Percentiles rank a stretch among this genome's conserved stretches.
Conservation (phyloP, 1,140 invertebrate species). For the Drosophila tani region DNA sequence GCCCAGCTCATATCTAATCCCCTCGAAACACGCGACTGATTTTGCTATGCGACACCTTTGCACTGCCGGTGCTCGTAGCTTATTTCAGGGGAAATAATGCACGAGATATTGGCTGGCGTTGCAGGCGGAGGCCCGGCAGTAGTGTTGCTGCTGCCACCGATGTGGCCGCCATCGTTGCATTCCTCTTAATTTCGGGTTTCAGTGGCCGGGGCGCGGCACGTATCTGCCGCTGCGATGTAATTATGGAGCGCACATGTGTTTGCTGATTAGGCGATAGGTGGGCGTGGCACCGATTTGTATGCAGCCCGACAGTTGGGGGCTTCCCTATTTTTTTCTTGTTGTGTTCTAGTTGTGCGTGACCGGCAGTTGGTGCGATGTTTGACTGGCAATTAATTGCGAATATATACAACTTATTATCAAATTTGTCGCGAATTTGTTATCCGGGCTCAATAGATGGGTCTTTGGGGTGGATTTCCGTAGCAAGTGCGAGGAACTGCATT, state of each 20-base stretch:
- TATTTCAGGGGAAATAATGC: slow-evolving; percentile 62
- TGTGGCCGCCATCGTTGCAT: slow-evolving; percentile 37
- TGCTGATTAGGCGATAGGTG: slow-evolving; percentile 76
- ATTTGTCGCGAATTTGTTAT: slow-evolving; percentile 74
- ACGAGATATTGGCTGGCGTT: slow-evolving; percentile 29
- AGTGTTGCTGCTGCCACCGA: slow-evolving; percentile 14
- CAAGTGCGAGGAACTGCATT: slow-evolving; percentile 17
- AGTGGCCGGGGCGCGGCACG: slow-evolving; percentile 69
- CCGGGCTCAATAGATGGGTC: background rate
- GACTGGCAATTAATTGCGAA: slow-evolving; percentile 78
- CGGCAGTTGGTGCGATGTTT: slow-evolving; percentile 75
- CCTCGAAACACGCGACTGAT: slow-evolving; percentile 27
- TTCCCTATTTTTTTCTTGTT: slow-evolving; percentile 13
- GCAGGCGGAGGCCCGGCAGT: slow-evolving; percentile 7
- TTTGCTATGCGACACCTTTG: slow-evolving; percentile 66
- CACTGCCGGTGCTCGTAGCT: slow-evolving; percentile 40
- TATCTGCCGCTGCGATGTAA: slow-evolving; percentile 69
- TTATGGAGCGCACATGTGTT: slow-evolving; percentile 80
- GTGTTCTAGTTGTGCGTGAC: slow-evolving; percentile 58
- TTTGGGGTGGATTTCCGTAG: background rate
- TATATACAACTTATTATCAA: slow-evolving; percentile 72
- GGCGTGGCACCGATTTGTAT: slow-evolving; percentile 67
- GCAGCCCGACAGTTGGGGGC: slow-evolving; percentile 37
- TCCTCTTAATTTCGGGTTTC: slow-evolving; percentile 82
- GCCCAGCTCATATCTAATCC: slow-evolving; percentile 21